Evolutionary conservation across 2,797 vertebrate genomes (phyloP), one percentile per base, ranked within the genome.

Genomic region (Myoxocephalus aenaeus): DNA sequence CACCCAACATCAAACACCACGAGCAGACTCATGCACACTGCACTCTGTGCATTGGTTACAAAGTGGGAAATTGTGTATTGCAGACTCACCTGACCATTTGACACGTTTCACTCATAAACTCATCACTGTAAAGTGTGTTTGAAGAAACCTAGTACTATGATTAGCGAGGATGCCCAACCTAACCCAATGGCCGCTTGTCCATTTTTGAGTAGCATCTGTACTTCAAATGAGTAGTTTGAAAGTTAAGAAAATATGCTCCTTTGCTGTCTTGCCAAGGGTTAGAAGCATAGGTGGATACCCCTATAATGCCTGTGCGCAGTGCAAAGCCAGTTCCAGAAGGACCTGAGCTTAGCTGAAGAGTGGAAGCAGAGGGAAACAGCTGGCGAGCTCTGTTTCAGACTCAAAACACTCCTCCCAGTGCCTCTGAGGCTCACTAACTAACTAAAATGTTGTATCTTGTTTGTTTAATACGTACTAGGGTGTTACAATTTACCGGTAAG

Each of bases 1-100:
- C 88, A 90, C 87, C 91, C 85, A 71, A 94, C 91, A 94, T 94
- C 93, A 94, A 94, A 94, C 85, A 7, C 71, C 65, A 27, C 1
- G 22, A 86, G 74, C 27, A 81, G 75, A 71, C 70, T 82, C 80
- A 56, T 48, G 40, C 82, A 64, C 80, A 64, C 79, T 70, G 9
- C 64, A 36, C 80, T 80, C 72, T 70, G 67, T 72, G 79, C 65
- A 18, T 15, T 20, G 71, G 70, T 65, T 83, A 74, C 75, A 76
- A 46, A 75, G 71, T 27, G 75, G 74, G 79, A 72, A 75, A 7
- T 20, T 38, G 20, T 75, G 76, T 64, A 11, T 83, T 88, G 85
- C 64, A 87, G 73, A 86, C 75, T 77, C 75, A 75, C 66, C 78
- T 70, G 58, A 70, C 71, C 61, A 46, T 84, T 81, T 85, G 75